A percentile compares a stretch with the other conserved stretches of the same genome.
Evolutionary conservation across 2,888 invertebrate genomes (phyloP).

Genomic region (Hydrotaea cyrtoneurina): DNA sequence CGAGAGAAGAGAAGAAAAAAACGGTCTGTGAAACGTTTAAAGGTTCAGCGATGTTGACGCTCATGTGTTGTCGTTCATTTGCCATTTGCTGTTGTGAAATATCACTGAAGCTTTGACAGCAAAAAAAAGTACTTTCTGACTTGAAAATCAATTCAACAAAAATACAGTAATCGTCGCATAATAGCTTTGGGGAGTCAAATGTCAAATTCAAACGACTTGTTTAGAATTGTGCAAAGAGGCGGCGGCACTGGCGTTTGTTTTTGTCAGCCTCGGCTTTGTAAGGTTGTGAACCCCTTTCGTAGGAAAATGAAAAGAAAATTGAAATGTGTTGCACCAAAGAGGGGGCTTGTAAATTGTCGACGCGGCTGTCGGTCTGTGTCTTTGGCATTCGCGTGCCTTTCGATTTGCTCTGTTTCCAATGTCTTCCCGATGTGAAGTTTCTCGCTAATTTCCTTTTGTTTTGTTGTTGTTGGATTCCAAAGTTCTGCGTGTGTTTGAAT

Average conservation of each 20-base stretch:
- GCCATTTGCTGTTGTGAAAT: background rate
- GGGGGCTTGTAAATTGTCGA: background rate
- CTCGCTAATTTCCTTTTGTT: background rate
- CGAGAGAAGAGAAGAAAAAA: conserved; percentile 33
- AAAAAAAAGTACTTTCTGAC: too few relatives aligned
- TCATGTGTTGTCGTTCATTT: background rate
- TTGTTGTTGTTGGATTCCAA: background rate
- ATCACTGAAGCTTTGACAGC: too few relatives aligned
- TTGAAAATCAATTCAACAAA: too few relatives aligned
- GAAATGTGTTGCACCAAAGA: background rate
- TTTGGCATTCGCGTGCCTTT: background rate
- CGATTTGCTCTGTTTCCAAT: background rate
- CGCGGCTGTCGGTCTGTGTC: background rate
- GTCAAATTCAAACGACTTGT: background rate
- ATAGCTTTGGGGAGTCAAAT: background rate
- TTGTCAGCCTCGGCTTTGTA: too few relatives aligned
- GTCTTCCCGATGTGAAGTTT: background rate
- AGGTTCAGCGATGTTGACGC: conserved; percentile 21
- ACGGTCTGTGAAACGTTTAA: conserved; percentile 4
- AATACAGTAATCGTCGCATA: too few relatives aligned
- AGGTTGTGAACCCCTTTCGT: background rate
- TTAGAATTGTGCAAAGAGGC: background rate
- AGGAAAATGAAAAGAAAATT: background rate
- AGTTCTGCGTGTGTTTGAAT: background rate
- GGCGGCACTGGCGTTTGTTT: background rate